Evolutionary conservation across 2,888 invertebrate genomes (phyloP).

Genomic region (Aromia moschata): DNA sequence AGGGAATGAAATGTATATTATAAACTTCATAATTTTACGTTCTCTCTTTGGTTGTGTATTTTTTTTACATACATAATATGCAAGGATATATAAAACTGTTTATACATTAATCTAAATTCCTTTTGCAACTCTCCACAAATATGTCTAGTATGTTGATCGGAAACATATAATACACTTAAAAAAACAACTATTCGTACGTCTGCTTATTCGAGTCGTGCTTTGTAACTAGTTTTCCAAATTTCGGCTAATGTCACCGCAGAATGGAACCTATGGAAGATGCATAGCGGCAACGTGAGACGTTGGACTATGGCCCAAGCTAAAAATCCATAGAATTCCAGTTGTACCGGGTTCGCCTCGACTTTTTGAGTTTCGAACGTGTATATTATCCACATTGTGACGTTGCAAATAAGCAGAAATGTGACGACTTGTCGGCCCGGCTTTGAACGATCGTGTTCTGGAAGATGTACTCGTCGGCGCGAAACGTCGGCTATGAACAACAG

Average conservation of each 20-base stretch:
- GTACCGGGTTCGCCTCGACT: conserved; percentile 91
- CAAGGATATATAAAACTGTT: conserved; percentile 3
- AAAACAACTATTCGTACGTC: neutral
- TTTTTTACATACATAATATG: conserved; percentile 7
- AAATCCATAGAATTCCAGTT: conserved; percentile 92
- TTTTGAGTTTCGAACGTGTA: conserved; percentile 96
- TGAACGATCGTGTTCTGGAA: conserved; percentile 91
- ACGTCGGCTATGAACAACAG: conserved; percentile 93
- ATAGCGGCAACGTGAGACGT: conserved; percentile 90
- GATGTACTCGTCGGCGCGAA: conserved; percentile 87
- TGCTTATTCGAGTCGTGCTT: conserved; percentile 85
- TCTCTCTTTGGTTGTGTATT: conserved; percentile 7
- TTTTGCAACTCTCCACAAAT: conserved; percentile 16
- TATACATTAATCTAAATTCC: conserved; percentile 14
- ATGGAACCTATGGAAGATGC: conserved; percentile 95
- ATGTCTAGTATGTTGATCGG: conserved; percentile 7
- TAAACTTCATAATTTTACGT: neutral
- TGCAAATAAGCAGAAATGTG: conserved; percentile 93
- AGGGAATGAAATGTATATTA: conserved; percentile 7
- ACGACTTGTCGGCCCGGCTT: conserved; percentile 96
- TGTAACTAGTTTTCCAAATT: conserved; percentile 96
- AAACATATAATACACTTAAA: conserved; percentile 6
- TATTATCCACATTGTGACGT: conserved; percentile 96
- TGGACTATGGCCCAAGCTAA: conserved; percentile 94
- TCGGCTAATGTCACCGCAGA: conserved; percentile 94